A percentile compares a stretch with the other conserved stretches of the same genome.
Evolutionary conservation across 2,113 vertebrate genomes (phyloP).

Genomic region (Cyprichromis sp.): DNA sequence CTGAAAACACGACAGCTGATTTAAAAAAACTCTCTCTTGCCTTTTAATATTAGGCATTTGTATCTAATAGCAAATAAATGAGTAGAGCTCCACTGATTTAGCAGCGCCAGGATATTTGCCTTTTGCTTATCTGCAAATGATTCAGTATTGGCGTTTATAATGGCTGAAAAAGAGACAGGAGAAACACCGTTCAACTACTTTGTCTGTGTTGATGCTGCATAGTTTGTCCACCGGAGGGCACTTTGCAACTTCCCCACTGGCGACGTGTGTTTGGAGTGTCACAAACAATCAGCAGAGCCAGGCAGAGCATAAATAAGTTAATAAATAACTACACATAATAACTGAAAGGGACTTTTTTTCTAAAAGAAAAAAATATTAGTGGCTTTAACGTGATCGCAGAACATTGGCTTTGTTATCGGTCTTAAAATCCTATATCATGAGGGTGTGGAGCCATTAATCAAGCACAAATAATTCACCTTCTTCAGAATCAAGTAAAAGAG

Average conservation of each 20-base stretch:
- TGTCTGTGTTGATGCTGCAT: neutral
- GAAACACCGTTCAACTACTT: neutral
- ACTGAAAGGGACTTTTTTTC: neutral
- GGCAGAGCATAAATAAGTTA: neutral
- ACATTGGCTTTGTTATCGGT: neutral
- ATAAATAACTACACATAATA: neutral
- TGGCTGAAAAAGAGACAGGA: neutral
- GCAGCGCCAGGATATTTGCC: neutral
- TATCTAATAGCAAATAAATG: neutral
- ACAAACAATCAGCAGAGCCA: neutral
- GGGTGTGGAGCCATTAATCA: neutral
- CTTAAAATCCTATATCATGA: neutral
- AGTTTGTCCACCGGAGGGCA: neutral
- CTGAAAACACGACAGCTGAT: constrained; percentile 42
- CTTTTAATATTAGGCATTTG: neutral
- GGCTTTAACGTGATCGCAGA: neutral
- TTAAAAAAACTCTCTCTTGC: neutral
- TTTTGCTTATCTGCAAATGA: neutral
- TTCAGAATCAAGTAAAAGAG: neutral
- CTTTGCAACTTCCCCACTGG: neutral
- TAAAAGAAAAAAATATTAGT: neutral
- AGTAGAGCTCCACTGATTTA: neutral
- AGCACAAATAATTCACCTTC: neutral
- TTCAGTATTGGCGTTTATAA: neutral
- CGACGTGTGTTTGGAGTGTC: accelerated